phyloP scores from a whole-genome alignment of 2,888 invertebrate genomes.

The Tricholauxania praeusta region DNA sequence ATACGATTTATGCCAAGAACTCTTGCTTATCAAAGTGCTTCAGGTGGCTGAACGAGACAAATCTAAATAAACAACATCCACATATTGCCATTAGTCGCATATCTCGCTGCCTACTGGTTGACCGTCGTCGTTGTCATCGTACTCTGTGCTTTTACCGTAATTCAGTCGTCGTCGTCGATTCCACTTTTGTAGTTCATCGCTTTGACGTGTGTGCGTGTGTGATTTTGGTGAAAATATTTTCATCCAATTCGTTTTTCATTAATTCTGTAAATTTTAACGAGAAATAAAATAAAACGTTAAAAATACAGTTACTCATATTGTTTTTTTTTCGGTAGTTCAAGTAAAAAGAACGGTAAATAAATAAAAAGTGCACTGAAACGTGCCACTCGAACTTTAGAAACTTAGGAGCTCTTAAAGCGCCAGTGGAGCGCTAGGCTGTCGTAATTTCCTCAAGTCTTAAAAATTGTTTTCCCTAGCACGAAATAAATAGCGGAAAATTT shows the following conservation, averaged over 20 bases:
- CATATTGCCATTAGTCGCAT: not conserved
- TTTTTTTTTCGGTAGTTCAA: not conserved
- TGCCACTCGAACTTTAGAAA: not conserved
- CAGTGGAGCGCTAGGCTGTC: constrained; percentile 8
- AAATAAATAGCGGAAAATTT: not conserved
- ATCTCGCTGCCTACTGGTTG: not conserved
- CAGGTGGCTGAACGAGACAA: too few relatives aligned
- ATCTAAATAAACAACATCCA: constrained; percentile 10
- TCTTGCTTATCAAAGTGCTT: too few relatives aligned
- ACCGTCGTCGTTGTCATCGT: not conserved
- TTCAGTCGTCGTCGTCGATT: constrained; percentile 29
- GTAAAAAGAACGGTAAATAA: not conserved
- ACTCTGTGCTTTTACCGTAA: not conserved
- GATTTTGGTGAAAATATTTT: constrained; percentile 6
- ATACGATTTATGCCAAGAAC: too few relatives aligned
- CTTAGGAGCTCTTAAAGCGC: not conserved
- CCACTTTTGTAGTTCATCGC: constrained; percentile 19
- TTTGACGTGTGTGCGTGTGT: constrained; percentile 15
- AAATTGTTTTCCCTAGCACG: too few relatives aligned
- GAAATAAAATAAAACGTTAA: constrained; percentile 2
- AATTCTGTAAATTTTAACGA: constrained; percentile 6
- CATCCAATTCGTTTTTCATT: constrained; percentile 11
- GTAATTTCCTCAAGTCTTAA: not conserved
- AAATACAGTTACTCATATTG: not conserved
- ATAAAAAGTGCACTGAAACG: not conserved